Percentiles rank a stretch among this genome's conserved stretches.
Conservation (phyloP, 1,140 invertebrate genomes). For the Campodea augens region DNA sequence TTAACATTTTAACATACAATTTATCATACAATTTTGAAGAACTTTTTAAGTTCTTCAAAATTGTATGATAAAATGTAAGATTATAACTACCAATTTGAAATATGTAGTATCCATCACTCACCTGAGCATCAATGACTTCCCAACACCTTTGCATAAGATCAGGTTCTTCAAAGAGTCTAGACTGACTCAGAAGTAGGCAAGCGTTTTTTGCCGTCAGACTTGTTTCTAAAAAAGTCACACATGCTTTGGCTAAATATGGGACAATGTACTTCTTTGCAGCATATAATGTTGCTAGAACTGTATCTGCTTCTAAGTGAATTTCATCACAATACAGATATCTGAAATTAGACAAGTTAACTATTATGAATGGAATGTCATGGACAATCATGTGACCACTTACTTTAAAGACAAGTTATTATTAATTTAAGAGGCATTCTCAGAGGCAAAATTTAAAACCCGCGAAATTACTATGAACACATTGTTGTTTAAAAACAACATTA, state of each 20-base stretch:
- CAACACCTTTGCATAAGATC: slow-evolving; percentile 84
- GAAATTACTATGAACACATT: too few species aligned
- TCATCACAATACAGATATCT: slow-evolving; percentile 95
- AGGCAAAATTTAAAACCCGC: too few species aligned
- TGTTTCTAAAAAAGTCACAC: slow-evolving; percentile 79
- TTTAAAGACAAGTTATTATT: slow-evolving; percentile 1
- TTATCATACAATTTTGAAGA: too few species aligned
- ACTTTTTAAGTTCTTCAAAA: too few species aligned
- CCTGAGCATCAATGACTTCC: slow-evolving; percentile 87
- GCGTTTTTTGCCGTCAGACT: slow-evolving; percentile 82
- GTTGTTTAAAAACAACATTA: too few species aligned
- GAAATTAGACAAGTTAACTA: slow-evolving; percentile 21
- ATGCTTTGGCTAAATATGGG: slow-evolving; percentile 68
- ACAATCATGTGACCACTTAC: neutral
- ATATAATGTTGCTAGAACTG: slow-evolving; percentile 70
- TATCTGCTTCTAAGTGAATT: slow-evolving; percentile 76
- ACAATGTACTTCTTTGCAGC: slow-evolving; percentile 88
- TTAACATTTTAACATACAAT: too few species aligned
- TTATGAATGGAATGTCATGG: too few species aligned
- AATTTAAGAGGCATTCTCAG: too few species aligned
- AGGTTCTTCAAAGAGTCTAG: slow-evolving; percentile 74
- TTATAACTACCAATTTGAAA: too few species aligned
- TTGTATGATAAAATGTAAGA: too few species aligned
- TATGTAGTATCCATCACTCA: too few species aligned
- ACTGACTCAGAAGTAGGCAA: slow-evolving; percentile 74